Evolutionary conservation across 1,140 invertebrate genomes (phyloP).

Genomic region (Bombus consobrinus): DNA sequence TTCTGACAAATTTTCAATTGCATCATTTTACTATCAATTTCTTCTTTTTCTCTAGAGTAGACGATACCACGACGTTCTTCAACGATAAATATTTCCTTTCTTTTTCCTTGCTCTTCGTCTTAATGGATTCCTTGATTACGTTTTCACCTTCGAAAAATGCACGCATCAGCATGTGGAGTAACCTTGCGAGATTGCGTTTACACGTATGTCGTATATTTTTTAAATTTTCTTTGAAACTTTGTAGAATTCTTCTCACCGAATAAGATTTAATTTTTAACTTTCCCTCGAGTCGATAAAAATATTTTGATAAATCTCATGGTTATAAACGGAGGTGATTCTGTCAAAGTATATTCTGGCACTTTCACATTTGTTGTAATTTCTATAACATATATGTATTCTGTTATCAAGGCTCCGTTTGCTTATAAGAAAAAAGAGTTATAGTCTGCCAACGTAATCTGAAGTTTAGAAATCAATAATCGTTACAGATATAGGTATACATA

Average conservation of each 20-base stretch:
- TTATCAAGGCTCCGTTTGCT: not conserved
- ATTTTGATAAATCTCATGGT: not conserved
- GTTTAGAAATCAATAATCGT: not conserved
- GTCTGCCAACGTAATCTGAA: not conserved
- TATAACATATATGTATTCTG: not conserved
- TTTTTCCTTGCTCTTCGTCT: not conserved
- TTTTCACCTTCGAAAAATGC: not conserved
- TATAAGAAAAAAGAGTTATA: not conserved
- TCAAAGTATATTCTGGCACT: not conserved
- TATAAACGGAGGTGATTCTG: not conserved
- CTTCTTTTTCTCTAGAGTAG: no score
- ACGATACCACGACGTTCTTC: not conserved
- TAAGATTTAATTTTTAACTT: not conserved
- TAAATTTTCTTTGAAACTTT: not conserved
- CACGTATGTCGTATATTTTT: not conserved
- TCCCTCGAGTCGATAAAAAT: not conserved
- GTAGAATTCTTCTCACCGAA: not conserved
- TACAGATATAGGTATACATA: not conserved
- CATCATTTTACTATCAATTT: not conserved
- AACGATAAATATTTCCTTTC: conserved; percentile 15
- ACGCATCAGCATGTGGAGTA: not conserved
- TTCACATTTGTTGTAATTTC: not conserved
- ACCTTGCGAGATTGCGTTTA: not conserved
- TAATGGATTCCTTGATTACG: not conserved
- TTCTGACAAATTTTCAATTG: not conserved